A percentile compares a stretch with the other conserved stretches of the same genome.
phyloP scores from a whole-genome alignment of 2,888 invertebrate genomes.

The Oligia fasciuncula region DNA sequence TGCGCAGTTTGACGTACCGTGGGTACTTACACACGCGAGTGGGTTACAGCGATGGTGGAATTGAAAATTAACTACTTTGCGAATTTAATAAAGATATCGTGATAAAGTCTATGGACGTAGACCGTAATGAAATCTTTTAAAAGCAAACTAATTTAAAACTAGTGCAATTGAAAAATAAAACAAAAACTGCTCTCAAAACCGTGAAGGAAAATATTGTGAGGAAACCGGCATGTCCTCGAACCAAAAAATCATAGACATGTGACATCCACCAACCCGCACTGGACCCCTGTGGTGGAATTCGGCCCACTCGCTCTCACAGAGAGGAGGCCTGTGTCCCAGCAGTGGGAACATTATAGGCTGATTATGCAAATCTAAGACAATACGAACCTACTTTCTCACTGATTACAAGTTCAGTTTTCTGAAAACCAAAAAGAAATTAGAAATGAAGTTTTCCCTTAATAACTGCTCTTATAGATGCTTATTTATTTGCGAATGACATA shows the following conservation, averaged over 20 bases:
- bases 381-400: neutral
- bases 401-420: neutral
- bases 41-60: slow-evolving; percentile 8
- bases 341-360: no score
- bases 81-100: neutral
- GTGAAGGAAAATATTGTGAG: neutral
- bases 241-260: neutral
- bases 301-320: neutral
- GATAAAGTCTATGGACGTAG: neutral
- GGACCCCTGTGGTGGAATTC: neutral
- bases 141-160: neutral
- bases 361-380: neutral
- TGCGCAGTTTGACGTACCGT: slow-evolving; percentile 37
- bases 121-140: neutral
- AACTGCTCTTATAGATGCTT: neutral
- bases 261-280: neutral
- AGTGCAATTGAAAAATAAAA: neutral
- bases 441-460: neutral
- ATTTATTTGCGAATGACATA: neutral
- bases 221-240: neutral
- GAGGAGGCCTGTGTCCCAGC: no score
- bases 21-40: slow-evolving; percentile 35
- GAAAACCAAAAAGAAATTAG: neutral
- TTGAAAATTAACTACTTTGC: neutral
- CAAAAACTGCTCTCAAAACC: neutral